Evolutionary conservation across 2,888 invertebrate species (phyloP), one percentile per base, ranked within the genome.

Genomic region (Watsonalla binaria): DNA sequence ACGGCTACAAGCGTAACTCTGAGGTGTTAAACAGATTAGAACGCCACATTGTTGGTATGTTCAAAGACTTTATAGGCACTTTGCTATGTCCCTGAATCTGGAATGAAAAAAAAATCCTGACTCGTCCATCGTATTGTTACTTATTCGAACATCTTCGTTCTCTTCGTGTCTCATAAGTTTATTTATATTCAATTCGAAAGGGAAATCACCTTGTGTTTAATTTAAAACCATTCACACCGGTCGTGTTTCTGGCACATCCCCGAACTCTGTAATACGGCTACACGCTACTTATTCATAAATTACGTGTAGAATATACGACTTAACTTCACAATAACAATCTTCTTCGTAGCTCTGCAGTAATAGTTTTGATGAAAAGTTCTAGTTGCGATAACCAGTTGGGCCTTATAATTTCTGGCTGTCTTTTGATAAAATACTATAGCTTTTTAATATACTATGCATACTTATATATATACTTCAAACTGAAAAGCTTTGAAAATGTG

Each of bases 21-120:
- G 35, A 48, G 35, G 48, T 48, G 35, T 13, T 48, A 35, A 48
- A 49, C 37, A 39, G 49, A 49, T 49, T 48, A 15, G 8, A 49
- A 15, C 37, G 37, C 37, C 39, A 37, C 49, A 24, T 24, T 24
- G 49, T 49, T 49, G 42, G 14, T 2, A 15, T 48, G 37, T 47
- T 48, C 13, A 7, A 34, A 14, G 35, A 48, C 14, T 35, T 15
- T 37, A 15, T 15, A 15, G 37, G 14, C 15, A 15, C 5, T 14
- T 49, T 37, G 39, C 6, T 39, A 9, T 39, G 11, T 42, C 11
- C 42, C 9, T 42, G 42, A 42, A 42, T 11, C 42, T 42, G 11
- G 42, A 42, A 42, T 42, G 5, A 42, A 42, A 11, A 1, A 0
- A 37, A 37, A 7, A 5, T 8, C 7, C 6, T 8, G 8, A 37